phyloP scores from a whole-genome alignment of 2,888 invertebrate species.

The Synergus japonicus region DNA sequence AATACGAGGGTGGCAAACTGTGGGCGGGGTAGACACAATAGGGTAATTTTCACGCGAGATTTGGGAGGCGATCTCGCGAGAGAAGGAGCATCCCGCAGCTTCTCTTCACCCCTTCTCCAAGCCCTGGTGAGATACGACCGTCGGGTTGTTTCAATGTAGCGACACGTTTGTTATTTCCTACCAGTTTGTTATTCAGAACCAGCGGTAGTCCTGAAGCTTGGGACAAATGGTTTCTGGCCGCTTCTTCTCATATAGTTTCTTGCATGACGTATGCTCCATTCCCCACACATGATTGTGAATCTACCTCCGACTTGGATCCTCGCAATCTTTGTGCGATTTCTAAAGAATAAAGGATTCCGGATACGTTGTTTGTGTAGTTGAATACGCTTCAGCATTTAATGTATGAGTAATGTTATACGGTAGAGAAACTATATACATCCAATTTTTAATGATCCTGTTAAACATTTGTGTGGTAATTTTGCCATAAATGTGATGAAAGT shows the following conservation, averaged over 20 bases:
- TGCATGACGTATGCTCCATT: slow-evolving; percentile 53
- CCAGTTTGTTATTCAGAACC: slow-evolving; percentile 75
- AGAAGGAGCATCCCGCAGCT: slow-evolving; percentile 51
- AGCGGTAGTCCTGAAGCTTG: slow-evolving; percentile 57
- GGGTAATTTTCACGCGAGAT: slow-evolving; percentile 78
- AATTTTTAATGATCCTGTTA: too few species aligned
- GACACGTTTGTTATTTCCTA: slow-evolving; percentile 76
- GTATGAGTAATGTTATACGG: background rate
- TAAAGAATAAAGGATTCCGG: background rate
- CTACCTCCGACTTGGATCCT: slow-evolving; percentile 8
- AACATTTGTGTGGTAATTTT: too few species aligned
- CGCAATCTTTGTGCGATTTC: slow-evolving; percentile 6
- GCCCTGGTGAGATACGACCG: slow-evolving; percentile 71
- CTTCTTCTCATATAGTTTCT: slow-evolving; percentile 45
- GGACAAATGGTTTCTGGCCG: slow-evolving; percentile 64
- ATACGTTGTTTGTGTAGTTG: background rate
- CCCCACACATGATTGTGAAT: slow-evolving; percentile 30
- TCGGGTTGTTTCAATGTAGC: slow-evolving; percentile 76
- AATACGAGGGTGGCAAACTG: slow-evolving; percentile 66
- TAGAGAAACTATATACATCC: background rate
- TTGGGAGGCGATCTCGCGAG: slow-evolving; percentile 75
- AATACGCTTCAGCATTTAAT: background rate
- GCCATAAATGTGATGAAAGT: too few species aligned
- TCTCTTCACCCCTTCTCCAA: slow-evolving; percentile 40
- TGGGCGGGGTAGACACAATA: slow-evolving; percentile 70